These are phyloP conservation scores for Erpobdella octoculata DNA, from an alignment of 2,888 invertebrate genomes.

Conservation along the genomic window DNA sequence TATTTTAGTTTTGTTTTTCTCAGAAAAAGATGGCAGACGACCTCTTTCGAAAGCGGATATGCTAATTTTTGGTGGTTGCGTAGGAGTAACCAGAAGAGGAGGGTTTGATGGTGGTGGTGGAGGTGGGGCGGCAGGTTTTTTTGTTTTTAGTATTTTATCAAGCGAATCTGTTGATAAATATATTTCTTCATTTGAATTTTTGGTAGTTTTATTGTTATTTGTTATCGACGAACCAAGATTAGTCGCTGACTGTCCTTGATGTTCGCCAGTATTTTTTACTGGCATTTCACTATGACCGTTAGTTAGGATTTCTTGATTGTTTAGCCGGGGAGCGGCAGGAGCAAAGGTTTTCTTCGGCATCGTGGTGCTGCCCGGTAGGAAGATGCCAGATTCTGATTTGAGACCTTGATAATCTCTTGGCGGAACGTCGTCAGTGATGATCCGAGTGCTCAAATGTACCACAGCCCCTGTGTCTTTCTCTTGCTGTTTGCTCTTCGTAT, in stretches of 20 bases:
- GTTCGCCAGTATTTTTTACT: not conserved
- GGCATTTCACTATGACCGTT: too few relatives aligned
- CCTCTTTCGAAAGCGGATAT: conserved; percentile 23
- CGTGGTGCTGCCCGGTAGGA: not conserved
- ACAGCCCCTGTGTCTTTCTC: not conserved
- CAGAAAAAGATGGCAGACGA: not conserved
- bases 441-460: conserved; percentile 10
- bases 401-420: conserved; percentile 13
- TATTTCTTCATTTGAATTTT: not conserved
- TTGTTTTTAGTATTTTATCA: not conserved
- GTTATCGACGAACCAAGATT: not conserved
- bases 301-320: too few relatives aligned
- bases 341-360: not conserved
- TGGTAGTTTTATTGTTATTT: too few relatives aligned
- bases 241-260: not conserved
- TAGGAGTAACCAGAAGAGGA: not conserved
- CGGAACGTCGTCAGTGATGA: conserved; percentile 25
- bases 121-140: not conserved
- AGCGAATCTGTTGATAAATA: not conserved
- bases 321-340: too few relatives aligned
- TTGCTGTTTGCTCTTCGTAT: not conserved
- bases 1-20: conserved; percentile 14
- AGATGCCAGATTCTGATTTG: conserved; percentile 5
- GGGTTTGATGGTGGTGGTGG: not conserved
- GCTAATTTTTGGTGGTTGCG: conserved; percentile 3